A percentile compares a stretch with the other conserved stretches of the same genome.
Evolutionary conservation across 30 jellyfish, hydroid and myxozoan genomes (phyloP).

Genomic region (Nemopilema nomurai): DNA sequence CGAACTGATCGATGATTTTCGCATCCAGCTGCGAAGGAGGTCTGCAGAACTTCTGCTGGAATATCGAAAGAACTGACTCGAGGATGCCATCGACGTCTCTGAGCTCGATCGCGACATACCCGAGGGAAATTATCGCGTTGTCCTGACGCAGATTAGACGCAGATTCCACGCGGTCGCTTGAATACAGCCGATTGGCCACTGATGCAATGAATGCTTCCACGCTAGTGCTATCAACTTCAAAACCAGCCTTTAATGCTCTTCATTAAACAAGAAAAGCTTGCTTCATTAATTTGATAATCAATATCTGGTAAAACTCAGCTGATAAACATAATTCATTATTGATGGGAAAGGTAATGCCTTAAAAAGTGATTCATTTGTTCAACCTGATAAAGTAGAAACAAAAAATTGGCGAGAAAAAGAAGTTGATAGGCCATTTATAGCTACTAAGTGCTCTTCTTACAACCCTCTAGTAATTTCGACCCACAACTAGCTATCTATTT

Average conservation of each 20-base stretch:
- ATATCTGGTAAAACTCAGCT: background rate
- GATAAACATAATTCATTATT: too few species aligned
- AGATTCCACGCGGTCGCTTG: constrained; percentile 61
- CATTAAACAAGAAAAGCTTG: background rate
- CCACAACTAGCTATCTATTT: too few species aligned
- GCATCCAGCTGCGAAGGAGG: constrained; percentile 94
- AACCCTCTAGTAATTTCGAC: too few species aligned
- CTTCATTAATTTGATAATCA: background rate
- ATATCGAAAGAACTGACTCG: constrained; percentile 74
- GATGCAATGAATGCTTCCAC: constrained; percentile 82
- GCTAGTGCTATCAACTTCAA: constrained; percentile 56
- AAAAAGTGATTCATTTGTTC: too few species aligned
- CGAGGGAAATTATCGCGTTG: constrained; percentile 74
- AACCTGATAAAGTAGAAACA: too few species aligned
- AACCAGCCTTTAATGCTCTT: constrained; percentile 77
- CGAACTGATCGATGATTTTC: constrained; percentile 84
- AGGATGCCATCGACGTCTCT: constrained; percentile 75
- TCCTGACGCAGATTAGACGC: constrained; percentile 67
- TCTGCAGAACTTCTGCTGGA: constrained; percentile 88
- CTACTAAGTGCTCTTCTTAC: too few species aligned
- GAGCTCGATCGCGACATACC: constrained; percentile 84
- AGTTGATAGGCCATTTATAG: too few species aligned
- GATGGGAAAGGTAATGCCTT: too few species aligned
- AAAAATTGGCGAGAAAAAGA: too few species aligned
- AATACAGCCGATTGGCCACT: constrained; percentile 85